Evolutionary conservation across 2,797 vertebrate species (phyloP).

Genomic region (Poecilia wingei): DNA sequence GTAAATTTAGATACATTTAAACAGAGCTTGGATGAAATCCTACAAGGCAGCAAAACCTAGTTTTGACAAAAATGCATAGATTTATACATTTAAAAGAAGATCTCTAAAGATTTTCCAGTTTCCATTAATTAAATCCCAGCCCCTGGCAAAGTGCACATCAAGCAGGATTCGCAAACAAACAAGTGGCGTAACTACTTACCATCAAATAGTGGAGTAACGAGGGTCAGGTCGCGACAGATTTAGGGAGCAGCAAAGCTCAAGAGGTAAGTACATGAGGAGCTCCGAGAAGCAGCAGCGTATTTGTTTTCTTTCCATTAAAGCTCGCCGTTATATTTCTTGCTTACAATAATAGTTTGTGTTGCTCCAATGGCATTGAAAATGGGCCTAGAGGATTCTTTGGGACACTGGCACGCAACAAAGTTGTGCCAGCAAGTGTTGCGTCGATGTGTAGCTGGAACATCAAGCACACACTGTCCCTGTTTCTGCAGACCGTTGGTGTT

Average conservation of each 20-base stretch:
- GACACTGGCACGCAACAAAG: background rate
- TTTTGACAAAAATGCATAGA: constrained; percentile 65
- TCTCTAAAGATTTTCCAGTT: constrained; percentile 78
- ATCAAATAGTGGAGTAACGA: constrained; percentile 68
- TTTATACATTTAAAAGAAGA: constrained; percentile 79
- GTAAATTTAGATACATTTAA: constrained; percentile 8
- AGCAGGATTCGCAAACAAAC: constrained; percentile 82
- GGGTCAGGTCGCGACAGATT: constrained; percentile 61
- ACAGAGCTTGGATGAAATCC: constrained; percentile 20
- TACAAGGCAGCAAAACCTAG: constrained; percentile 20
- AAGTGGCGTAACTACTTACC: constrained; percentile 82
- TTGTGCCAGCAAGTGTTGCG: constrained; percentile 6
- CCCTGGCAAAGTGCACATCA: constrained; percentile 82
- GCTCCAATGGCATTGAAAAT: constrained; percentile 11
- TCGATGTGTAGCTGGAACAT: constrained; percentile 16
- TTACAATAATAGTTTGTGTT: constrained; percentile 3
- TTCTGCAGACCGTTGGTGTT: constrained; percentile 40
- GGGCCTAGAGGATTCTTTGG: constrained; percentile 2
- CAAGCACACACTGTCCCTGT: constrained; percentile 14
- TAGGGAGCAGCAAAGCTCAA: constrained; percentile 35
- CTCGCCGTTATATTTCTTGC: background rate
- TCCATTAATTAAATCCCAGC: constrained; percentile 86
- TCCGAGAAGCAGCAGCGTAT: constrained; percentile 10
- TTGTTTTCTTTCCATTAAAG: background rate
- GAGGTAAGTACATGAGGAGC: constrained; percentile 20